These are phyloP conservation scores for Meiosimyza platycephala DNA, from an alignment of 2,888 invertebrate genomes.

Conservation along the genomic window DNA sequence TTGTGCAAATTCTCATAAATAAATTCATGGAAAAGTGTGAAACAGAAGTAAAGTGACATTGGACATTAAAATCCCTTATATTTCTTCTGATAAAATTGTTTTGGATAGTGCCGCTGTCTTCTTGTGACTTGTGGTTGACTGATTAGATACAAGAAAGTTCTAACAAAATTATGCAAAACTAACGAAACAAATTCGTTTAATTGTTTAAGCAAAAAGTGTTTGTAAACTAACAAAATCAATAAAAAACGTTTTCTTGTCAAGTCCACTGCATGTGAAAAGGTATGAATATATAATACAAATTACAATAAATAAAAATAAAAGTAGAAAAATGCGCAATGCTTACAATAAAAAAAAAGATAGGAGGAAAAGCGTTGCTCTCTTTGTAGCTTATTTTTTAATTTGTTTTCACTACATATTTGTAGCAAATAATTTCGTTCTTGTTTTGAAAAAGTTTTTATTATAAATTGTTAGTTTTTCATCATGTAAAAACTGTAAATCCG, in stretches of 20 bases:
- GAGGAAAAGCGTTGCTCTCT: not conserved
- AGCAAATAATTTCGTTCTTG: not conserved
- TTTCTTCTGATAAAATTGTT: too few species aligned
- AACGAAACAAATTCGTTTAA: not conserved
- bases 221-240: constrained; percentile 28
- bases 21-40: constrained; percentile 3
- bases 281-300: not conserved
- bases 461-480: constrained; percentile 12
- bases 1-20: constrained; percentile 11
- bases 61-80: too few species aligned
- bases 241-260: constrained; percentile 4
- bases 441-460: constrained; percentile 23
- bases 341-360: not conserved
- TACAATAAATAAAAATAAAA: not conserved
- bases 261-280: constrained; percentile 18
- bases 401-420: not conserved
- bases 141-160: not conserved
- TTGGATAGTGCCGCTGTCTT: too few species aligned
- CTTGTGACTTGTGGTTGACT: not conserved
- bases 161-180: constrained; percentile 10
- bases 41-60: constrained; percentile 10
- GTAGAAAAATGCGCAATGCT: not conserved
- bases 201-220: constrained; percentile 13
- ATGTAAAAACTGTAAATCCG: not conserved
- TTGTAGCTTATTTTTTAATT: not conserved